Evolutionary conservation across 2,888 invertebrate species (phyloP), one percentile per base, ranked within the genome.

Genomic region (Parelbella ahira): DNA sequence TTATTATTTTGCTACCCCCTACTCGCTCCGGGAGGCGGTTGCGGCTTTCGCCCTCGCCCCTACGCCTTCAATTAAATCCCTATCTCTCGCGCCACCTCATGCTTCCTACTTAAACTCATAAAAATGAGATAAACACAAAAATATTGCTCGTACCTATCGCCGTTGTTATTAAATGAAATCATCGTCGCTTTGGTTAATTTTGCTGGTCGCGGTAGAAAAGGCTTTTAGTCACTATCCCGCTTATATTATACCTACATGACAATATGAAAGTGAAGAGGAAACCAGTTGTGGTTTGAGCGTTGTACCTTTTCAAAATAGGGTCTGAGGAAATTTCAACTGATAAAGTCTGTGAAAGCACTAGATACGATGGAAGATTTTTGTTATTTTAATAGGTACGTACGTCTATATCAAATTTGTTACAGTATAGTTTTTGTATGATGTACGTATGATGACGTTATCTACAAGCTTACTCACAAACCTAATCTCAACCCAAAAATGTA

Each of bases 51-150:
- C 63, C 65, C 71, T 66, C 59, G 56, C 70, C 74, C 62, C 74
- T 70, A 71, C 68, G 71, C 69, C 74, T 82, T 83, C 86, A 84
- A 86, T 86, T 86, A 86, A 86, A 83, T 78, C 77, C 70, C 82
- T 79, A 84, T 86, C 77, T 79, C 65, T 64, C 68, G 63, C 68
- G 62, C 74, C 79, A 76, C 77, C 75, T 80, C 75, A 70, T 72
- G 70, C 68, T 82, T 76, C 75, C 74, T 75, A 75, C 78, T 80
- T 78, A 70, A 78, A 78, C 73, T 76, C 76, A 72, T 80, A 79
- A 77, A 77, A 81, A 74, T 72, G 77, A 76, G 73, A 82, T 79
- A 77, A 76, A 82, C 74, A 78, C 71, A 76, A 71, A 75, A 79
- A 76, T 80, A 77, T 77, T 73, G 72, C 74, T 74, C 60, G 69